These are phyloP conservation scores for Acromyrmex heyeri DNA, from an alignment of 1,140 invertebrate genomes.

Conservation along the genomic window DNA sequence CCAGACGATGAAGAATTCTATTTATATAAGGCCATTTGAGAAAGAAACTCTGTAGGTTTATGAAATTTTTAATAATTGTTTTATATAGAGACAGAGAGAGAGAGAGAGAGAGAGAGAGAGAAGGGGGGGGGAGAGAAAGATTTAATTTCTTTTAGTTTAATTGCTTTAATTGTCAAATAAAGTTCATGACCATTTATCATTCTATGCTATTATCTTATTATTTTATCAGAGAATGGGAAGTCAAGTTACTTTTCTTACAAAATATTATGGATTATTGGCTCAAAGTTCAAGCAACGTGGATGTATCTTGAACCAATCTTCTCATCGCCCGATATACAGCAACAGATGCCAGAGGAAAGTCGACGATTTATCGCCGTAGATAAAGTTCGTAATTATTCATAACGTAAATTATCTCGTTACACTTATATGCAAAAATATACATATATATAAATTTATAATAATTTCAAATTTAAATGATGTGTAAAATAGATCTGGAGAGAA, in stretches of 20 bases:
- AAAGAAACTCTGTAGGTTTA: conserved; percentile 90
- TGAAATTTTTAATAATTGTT: too few relatives aligned
- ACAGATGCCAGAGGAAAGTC: conserved; percentile 97
- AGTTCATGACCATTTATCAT: not conserved
- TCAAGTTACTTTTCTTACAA: conserved; percentile 92
- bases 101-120: too few relatives aligned
- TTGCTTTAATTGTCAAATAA: not conserved
- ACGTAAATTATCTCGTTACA: not conserved
- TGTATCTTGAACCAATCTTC: conserved; percentile 99
- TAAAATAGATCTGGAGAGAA: conserved; percentile 93
- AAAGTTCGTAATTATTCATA: conserved; percentile 90
- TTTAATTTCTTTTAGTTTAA: not conserved
- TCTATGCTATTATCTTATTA: conserved; percentile 12
- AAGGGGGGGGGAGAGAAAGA: too few relatives aligned
- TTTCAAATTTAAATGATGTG: not conserved
- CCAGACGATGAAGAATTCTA: conserved; percentile 98
- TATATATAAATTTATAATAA: conserved; percentile 22
- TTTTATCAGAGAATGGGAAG: conserved; percentile 91
- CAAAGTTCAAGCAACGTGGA: conserved; percentile 98
- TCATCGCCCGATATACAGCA: conserved; percentile 98
- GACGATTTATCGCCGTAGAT: conserved; percentile 96
- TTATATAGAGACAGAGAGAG: too few relatives aligned
- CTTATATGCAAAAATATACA: not conserved
- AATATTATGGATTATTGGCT: conserved; percentile 99
- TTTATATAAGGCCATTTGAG: conserved; percentile 98